phyloP scores from a whole-genome alignment of 2,797 vertebrate genomes.

The Streptopelia turtur region DNA sequence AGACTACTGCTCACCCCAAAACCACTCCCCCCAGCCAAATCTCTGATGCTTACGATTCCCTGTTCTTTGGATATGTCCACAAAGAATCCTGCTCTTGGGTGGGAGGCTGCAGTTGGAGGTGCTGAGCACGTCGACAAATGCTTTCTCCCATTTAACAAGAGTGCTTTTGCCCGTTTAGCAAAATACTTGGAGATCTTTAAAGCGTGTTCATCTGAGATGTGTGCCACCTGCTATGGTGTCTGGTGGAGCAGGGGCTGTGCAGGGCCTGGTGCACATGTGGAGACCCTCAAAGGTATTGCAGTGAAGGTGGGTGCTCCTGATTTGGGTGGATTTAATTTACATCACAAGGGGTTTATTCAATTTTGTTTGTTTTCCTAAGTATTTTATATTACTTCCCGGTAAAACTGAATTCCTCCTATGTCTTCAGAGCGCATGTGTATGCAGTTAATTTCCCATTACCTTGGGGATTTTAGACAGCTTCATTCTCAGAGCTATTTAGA shows the following conservation, averaged over 20 bases:
- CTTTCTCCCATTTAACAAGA: background rate
- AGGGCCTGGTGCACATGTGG: accelerated
- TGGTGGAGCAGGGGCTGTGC: accelerated
- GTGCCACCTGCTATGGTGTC: accelerated
- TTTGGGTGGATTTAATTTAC: background rate
- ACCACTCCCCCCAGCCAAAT: no score
- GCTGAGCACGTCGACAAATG: no score
- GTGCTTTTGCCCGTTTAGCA: background rate
- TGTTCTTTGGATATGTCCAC: background rate
- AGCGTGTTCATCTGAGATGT: accelerated
- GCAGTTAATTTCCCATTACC: conserved; percentile 23
- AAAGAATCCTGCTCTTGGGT: accelerated
- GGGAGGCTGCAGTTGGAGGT: accelerated
- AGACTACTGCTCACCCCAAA: background rate
- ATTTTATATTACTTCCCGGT: background rate
- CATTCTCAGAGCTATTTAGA: conserved; percentile 22
- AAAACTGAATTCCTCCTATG: background rate
- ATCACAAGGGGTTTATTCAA: background rate
- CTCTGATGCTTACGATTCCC: background rate
- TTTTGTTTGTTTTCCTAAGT: conserved; percentile 44
- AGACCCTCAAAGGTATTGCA: background rate
- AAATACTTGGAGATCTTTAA: background rate
- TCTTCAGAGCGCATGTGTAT: background rate
- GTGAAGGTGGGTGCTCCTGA: background rate
- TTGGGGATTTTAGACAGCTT: conserved; percentile 38